Evolutionary conservation across 2,888 invertebrate species (phyloP), one percentile per base, ranked within the genome.

Genomic region (Dusona sp.): DNA sequence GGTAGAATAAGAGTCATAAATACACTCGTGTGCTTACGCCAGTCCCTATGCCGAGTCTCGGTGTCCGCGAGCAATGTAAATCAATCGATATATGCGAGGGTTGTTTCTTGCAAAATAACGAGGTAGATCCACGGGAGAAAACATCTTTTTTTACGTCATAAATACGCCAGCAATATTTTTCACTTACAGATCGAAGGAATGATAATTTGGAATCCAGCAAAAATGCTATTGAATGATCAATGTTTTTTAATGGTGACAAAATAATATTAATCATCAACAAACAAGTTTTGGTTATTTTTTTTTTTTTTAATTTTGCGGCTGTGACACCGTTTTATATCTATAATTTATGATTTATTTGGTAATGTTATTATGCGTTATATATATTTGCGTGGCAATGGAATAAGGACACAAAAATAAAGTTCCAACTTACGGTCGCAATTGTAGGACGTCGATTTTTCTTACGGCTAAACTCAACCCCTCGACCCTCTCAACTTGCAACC

Each of bases 361-460:
- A 65, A 38, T 19, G n/a, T 65, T 65, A 11, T 33, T n/a, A 38
- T 38, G 11, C n/a, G 36, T 36, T 38, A 36, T 38, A 38, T 36
- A n/a, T 7, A 4, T 42, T 42, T 7, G 7, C 25, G 7, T 68
- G 13, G 16, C 22, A 7, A 13, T 7, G 25, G 25, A 68, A 4
- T 9, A 13, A 13, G 1, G 16, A 8, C 29, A 16, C 25, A 70
- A 25, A 9, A n/a, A 38, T 11, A 67, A 6, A 22, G 4, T 8
- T n/a, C 16, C 38, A n/a, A 19, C 36, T 36, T 16, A 80, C 70
- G 80, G 2, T 13, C 38, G 8, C 88, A 89, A 89, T 83, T 88
- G 86, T 86, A 79, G 86, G 88, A 90, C 90, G 92, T 92, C 92
- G 91, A 93, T 92, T 93, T 93, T 93, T 93, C 92, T 93, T 92